Evolutionary conservation across 2,888 invertebrate species (phyloP).

Genomic region (Harmothoe impar): DNA sequence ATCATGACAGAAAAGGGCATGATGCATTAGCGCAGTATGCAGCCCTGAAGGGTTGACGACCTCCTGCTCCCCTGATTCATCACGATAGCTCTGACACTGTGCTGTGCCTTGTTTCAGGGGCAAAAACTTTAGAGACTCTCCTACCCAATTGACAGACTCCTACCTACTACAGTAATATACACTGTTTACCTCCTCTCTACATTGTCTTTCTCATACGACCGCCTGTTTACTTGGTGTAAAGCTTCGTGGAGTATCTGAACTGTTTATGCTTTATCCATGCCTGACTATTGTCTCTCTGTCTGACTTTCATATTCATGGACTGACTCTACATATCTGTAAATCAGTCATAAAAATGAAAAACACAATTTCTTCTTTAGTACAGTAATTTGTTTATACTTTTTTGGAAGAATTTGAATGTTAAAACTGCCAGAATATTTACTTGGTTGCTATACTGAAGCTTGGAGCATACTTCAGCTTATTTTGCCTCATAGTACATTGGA

Average conservation of each 20-base stretch:
- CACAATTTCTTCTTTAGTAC: no score
- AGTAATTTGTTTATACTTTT: no score
- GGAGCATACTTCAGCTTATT: no score
- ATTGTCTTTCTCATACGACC: background rate
- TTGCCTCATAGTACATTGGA: no score
- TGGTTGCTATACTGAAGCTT: no score
- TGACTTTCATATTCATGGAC: background rate
- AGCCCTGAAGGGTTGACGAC: no score
- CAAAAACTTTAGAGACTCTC: conserved; percentile 11
- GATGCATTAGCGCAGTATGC: no score
- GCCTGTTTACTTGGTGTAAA: background rate
- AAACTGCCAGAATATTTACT: no score
- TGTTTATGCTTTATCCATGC: no score
- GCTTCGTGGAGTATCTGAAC: background rate
- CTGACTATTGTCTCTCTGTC: background rate
- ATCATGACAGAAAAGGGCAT: no score
- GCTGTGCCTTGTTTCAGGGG: conserved; percentile 35
- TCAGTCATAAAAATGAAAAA: no score
- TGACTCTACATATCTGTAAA: background rate
- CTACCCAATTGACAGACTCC: conserved; percentile 37
- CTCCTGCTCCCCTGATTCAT: background rate
- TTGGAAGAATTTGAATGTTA: no score
- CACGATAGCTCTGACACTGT: background rate
- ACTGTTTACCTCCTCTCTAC: background rate
- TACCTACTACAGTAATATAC: conserved; percentile 7